Evolutionary conservation across 2,113 vertebrate genomes (phyloP).

Genomic region (Semicossyphus pulcher): DNA sequence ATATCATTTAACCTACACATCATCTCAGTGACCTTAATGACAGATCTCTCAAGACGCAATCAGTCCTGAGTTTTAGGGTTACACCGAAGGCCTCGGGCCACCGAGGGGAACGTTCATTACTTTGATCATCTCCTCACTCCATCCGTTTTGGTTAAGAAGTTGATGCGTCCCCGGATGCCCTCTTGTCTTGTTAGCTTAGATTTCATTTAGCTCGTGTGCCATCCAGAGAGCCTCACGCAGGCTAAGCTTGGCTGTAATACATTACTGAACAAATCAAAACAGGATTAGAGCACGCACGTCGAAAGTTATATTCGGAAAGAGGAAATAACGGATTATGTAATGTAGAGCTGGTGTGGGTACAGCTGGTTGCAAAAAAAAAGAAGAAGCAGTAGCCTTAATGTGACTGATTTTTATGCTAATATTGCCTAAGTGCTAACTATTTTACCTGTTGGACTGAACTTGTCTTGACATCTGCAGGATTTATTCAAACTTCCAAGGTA

Average conservation of each 20-base stretch:
- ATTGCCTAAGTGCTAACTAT: neutral
- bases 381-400: neutral
- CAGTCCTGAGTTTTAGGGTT: conserved; percentile 18
- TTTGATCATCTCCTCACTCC: conserved; percentile 52
- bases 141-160: conserved; percentile 43
- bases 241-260: conserved; percentile 1
- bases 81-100: conserved; percentile 13
- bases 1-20: conserved; percentile 2
- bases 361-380: neutral
- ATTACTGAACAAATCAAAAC: conserved; percentile 44
- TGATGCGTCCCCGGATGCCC: conserved; percentile 49
- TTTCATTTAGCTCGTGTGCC: conserved; percentile 38
- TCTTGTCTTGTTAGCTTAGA: conserved; percentile 48
- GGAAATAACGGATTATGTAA: conserved; percentile 17
- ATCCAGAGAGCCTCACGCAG: conserved; percentile 15
- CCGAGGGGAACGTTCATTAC: conserved; percentile 47
- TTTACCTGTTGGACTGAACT: neutral
- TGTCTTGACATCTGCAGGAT: neutral
- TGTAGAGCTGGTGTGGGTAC: neutral
- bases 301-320: conserved; percentile 37
- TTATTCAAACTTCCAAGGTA: conserved; percentile 7
- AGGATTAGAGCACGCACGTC: conserved; percentile 29
- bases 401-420: neutral
- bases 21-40: conserved; percentile 3
- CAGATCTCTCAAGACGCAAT: conserved; percentile 25